Conservation (phyloP, 2,888 invertebrate species). For the Allacma fusca region DNA sequence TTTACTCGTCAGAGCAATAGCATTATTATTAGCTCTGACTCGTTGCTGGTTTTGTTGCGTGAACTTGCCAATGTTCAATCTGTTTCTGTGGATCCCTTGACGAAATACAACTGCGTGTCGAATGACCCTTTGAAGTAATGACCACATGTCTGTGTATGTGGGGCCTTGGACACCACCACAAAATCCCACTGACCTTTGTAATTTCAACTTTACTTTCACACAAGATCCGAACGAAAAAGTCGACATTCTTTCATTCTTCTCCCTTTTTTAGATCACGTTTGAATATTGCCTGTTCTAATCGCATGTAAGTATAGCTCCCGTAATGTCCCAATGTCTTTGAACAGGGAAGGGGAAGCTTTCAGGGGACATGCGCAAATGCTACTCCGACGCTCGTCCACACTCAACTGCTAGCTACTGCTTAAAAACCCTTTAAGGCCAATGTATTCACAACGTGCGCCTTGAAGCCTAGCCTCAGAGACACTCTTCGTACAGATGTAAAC, state of each 20-base stretch:
- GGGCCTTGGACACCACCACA: slow-evolving; percentile 1
- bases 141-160: slow-evolving; percentile 23
- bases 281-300: slow-evolving; percentile 2
- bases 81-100: not conserved
- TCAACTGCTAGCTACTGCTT: no score
- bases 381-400: no score
- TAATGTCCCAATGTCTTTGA: not conserved
- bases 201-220: slow-evolving; percentile 25
- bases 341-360: not conserved
- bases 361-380: no score
- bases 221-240: slow-evolving; percentile 9
- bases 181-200: not conserved
- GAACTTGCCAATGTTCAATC: slow-evolving; percentile 33
- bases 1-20: slow-evolving; percentile 18
- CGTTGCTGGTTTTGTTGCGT: slow-evolving; percentile 7
- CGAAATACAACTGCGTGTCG: slow-evolving; percentile 28
- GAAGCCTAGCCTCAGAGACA: not conserved
- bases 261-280: not conserved
- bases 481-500: not conserved
- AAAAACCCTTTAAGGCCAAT: no score
- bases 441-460: not conserved
- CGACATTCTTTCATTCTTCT: not conserved
- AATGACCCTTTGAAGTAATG: slow-evolving; percentile 33
- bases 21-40: slow-evolving; percentile 2
- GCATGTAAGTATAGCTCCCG: not conserved